Conservation (phyloP, 2,888 invertebrate genomes). For the Lasioglossum marginatum region DNA sequence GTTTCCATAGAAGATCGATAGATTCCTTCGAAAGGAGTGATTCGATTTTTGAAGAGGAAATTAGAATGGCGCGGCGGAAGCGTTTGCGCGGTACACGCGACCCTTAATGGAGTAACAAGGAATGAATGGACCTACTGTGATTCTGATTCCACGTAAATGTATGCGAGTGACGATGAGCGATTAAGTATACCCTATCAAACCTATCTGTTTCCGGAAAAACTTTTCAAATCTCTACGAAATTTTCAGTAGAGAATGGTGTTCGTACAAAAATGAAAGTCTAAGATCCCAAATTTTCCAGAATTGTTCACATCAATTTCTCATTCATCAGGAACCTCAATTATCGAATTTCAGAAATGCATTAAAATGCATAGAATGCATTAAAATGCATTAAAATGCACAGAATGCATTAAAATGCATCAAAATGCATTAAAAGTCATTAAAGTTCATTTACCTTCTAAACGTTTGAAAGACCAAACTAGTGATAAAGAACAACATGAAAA, state of each 20-base stretch:
- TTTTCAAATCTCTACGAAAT: neutral
- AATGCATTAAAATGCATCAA: neutral
- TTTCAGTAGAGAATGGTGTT: neutral
- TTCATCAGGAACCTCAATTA: neutral
- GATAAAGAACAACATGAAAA: too few relatives aligned
- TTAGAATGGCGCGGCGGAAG: conserved; percentile 54
- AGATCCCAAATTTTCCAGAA: neutral
- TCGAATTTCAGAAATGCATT: neutral
- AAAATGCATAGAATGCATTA: too few relatives aligned
- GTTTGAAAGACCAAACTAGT: too few relatives aligned
- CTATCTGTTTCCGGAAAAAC: conserved; percentile 34
- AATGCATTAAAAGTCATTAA: neutral
- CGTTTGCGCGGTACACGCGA: conserved; percentile 46
- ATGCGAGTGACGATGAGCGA: conserved; percentile 41
- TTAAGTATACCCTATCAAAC: conserved; percentile 44
- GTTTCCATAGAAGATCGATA: neutral
- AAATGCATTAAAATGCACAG: neutral
- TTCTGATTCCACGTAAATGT: conserved; percentile 57
- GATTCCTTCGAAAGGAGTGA: conserved; percentile 5
- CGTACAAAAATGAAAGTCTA: neutral
- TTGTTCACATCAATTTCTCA: neutral
- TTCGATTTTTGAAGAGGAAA: conserved; percentile 50
- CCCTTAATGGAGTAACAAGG: conserved; percentile 71
- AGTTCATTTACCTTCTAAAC: too few relatives aligned
- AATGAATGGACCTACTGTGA: conserved; percentile 78